Conservation (phyloP, 2,797 vertebrate genomes). For the Bradypodion ventrale region DNA sequence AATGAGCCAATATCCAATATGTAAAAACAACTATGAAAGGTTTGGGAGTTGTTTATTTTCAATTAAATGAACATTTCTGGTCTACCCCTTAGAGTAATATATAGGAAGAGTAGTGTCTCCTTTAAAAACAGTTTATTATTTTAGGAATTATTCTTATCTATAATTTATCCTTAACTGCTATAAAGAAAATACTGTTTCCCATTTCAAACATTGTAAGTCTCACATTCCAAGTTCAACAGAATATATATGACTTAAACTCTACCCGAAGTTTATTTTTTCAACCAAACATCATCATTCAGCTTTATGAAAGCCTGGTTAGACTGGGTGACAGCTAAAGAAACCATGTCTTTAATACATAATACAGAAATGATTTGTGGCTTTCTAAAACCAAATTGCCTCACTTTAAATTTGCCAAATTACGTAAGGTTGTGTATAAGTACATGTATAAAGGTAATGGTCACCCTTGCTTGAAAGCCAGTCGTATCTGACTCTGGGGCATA, state of each 20-base stretch:
- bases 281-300: conserved; percentile 42
- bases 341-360: not conserved
- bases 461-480: no score
- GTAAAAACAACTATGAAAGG: conserved; percentile 41
- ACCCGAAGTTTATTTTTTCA: conserved; percentile 69
- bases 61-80: conserved; percentile 50
- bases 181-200: conserved; percentile 46
- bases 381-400: conserved; percentile 15
- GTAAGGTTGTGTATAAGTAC: not conserved
- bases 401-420: conserved; percentile 13
- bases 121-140: conserved; percentile 29
- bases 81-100: conserved; percentile 50
- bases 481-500: no score
- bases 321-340: conserved; percentile 18
- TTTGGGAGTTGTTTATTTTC: conserved; percentile 51
- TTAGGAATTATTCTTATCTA: conserved; percentile 37
- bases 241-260: conserved; percentile 44
- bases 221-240: conserved; percentile 47
- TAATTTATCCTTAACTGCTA: conserved; percentile 48
- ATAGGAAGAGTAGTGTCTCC: conserved; percentile 51
- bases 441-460: no score
- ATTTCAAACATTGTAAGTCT: conserved; percentile 52
- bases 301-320: conserved; percentile 24
- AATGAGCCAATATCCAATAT: conserved; percentile 47
- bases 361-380: conserved; percentile 18